Evolutionary conservation across 2,113 vertebrate genomes (phyloP).

Genomic region (Phainopepla nitens): DNA sequence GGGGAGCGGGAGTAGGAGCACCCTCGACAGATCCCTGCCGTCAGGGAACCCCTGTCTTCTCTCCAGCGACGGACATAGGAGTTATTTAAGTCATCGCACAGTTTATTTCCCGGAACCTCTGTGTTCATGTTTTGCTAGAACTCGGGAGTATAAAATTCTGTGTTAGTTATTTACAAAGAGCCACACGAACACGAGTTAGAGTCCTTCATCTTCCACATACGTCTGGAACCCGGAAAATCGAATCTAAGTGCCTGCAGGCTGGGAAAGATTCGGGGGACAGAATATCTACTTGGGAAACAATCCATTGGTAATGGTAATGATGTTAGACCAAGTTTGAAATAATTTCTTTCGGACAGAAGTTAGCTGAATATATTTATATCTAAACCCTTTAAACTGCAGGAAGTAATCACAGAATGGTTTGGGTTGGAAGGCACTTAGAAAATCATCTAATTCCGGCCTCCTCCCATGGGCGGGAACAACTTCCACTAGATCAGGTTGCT

Average conservation of each 20-base stretch:
- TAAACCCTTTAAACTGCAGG: not conserved
- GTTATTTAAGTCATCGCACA: not conserved
- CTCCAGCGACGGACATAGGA: no score
- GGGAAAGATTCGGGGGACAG: not conserved
- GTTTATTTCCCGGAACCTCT: not conserved
- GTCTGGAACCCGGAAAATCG: fast-evolving
- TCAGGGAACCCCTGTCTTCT: not conserved
- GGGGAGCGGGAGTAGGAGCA: not conserved
- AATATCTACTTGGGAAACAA: not conserved
- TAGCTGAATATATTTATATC: not conserved
- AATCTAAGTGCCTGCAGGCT: not conserved
- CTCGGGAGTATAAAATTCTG: not conserved
- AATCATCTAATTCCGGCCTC: not conserved
- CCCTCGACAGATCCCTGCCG: not conserved
- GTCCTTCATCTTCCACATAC: not conserved
- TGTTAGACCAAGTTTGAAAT: not conserved
- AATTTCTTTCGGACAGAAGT: not conserved
- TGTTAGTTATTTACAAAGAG: not conserved
- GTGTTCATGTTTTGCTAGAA: not conserved
- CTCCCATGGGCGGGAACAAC: not conserved
- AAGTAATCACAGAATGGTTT: not conserved
- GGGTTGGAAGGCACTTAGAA: not conserved
- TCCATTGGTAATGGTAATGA: not conserved
- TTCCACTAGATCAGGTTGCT: not conserved
- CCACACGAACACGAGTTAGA: fast-evolving